Evolutionary conservation across 2,113 vertebrate genomes (phyloP).

Genomic region (Nycticryphes semicollaris): DNA sequence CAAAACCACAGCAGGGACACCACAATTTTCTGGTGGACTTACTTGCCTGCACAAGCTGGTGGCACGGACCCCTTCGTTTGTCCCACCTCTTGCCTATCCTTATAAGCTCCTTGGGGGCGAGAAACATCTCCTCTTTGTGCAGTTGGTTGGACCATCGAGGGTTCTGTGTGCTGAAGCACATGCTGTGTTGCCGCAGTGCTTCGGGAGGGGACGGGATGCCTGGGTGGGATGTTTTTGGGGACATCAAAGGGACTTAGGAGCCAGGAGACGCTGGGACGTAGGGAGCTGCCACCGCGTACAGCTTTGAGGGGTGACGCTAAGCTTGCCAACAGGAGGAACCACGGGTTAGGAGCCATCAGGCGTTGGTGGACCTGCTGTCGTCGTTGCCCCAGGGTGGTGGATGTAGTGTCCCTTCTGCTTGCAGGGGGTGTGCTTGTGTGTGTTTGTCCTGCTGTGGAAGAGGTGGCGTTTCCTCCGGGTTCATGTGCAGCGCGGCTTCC

Average conservation of each 20-base stretch:
- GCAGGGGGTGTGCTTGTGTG: background rate
- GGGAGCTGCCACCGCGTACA: background rate
- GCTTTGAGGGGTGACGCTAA: background rate
- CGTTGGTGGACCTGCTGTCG: fast-evolving
- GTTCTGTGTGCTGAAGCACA: background rate
- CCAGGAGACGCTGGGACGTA: background rate
- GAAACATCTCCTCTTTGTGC: background rate
- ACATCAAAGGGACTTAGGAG: background rate
- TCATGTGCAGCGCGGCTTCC: background rate
- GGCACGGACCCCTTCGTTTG: background rate
- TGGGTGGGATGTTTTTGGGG: background rate
- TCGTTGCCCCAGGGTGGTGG: fast-evolving
- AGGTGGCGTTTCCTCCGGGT: background rate
- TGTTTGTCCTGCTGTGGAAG: background rate
- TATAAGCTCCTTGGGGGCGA: background rate
- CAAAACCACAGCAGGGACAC: background rate
- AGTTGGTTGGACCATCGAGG: background rate
- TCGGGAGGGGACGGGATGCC: background rate
- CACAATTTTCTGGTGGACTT: background rate
- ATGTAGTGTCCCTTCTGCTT: background rate
- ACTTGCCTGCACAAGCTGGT: background rate
- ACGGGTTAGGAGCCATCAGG: background rate
- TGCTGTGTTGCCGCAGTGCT: fast-evolving
- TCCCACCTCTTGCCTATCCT: background rate
- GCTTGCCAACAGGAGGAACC: background rate